Base-by-base conservation (phyloP, 2,888 invertebrate species). In the Andrena minutula region DNA sequence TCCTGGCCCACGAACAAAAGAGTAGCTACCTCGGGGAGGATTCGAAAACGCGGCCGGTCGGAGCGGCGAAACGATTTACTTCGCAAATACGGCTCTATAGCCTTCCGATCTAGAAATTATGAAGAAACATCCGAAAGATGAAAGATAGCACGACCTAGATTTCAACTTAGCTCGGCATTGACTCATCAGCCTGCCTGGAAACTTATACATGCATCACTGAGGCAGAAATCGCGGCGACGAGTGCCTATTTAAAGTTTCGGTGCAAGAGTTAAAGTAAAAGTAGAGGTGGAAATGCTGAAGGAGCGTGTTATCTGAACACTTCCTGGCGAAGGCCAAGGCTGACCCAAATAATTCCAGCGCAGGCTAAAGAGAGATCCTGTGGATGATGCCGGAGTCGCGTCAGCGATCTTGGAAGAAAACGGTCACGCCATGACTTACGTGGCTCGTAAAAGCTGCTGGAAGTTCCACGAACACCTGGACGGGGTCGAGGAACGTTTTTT, bases 391-490 rank as follows among this genome's bases (percentile, higher is more conserved):
- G 71, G 64, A 75, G 79, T 72, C 71, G 66, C 60, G 75, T 60
- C 73, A 72, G 68, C 74, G 79, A 79, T 79, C 65, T 82, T 32
- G 41, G 49, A 75, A 32, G 79, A 71, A 77, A 86, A 83, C 77
- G 70, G 68, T 79, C 79, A 56, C 74, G 82, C 69, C 73, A 71
- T 86, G 82, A 82, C 86, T 86, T 86, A 80, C 78, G 71, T 69
- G 58, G 83, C 86, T 86, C 86, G 80, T 86, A 86, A 86, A 86
- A 74, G 79, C 75, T 64, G 71, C 68, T 70, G 69, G 78, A 72
- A 69, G 79, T 85, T 82, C 75, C 76, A 66, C 77, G 72, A 85
- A 85, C 86, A 83, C 80, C 86, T 86, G 80, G 83, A 77, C 73
- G 73, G 63, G 68, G 72, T 70, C 69, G 65, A 61, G 77, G 63